Evolutionary conservation across 2,888 invertebrate species (phyloP), one percentile per base, ranked within the genome.

Genomic region (Acanthopleura granulata): DNA sequence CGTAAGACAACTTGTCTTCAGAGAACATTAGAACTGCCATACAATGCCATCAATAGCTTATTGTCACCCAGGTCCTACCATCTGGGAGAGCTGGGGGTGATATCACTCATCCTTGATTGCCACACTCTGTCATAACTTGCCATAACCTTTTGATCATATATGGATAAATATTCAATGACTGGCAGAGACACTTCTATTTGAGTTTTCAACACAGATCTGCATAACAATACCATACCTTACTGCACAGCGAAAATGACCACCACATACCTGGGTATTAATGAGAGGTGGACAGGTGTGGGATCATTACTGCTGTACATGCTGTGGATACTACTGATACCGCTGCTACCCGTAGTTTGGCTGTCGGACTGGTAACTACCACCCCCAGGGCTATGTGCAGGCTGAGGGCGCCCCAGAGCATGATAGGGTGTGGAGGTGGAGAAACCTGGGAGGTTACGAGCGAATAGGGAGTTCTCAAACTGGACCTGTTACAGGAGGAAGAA

Each of bases 311-410:
- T 73, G 40, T 80, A 16, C 49, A 30, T 30, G 14, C 83, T 86
- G 62, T 82, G 85, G 15, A 89, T 87, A 77, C 88, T 87, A 78
- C 88, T 88, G 81, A 89, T 85, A 29, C 89, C 89, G 79, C 88
- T 88, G 76, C 86, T 87, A 70, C 78, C 82, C 9, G 78, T 78
- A 12, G 79, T 79, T 72, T 79, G 75, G 30, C 73, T 77, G 72
- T 69, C 76, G 49, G 71, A 75, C 71, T 77, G 74, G 25, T 72
- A 66, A 18, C 80, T 74, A 22, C 79, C 79, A 18, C 14, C 51
- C 50, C 72, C 49, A 25, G 25, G 25, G n/a, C 3, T 72, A 4
- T 18, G 29, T n/a, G 18, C 57, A 18, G 50, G 50, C 18, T 49
- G 25, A 9, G 18, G 57, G 3, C 62, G 62, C n/a, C 30, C 49